Conservation (phyloP, 2,888 invertebrate species). For the Deilephila elpenor region DNA sequence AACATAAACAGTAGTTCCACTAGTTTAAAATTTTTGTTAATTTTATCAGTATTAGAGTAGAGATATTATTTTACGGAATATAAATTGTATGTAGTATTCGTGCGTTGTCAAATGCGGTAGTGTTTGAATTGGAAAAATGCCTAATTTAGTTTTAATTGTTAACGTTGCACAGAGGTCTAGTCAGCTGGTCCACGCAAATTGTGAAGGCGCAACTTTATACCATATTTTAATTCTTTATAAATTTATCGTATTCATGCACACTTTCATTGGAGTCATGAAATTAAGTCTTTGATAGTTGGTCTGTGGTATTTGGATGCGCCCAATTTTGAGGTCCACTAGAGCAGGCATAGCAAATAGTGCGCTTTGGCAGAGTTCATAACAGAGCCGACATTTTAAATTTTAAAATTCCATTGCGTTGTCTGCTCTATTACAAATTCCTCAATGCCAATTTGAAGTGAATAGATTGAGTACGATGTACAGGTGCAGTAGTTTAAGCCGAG, state of each 20-base stretch:
- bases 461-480: background rate
- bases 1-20: too few species aligned
- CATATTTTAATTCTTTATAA: background rate
- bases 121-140: background rate
- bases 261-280: too few species aligned
- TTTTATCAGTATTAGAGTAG: conserved; percentile 9
- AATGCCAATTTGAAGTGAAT: too few species aligned
- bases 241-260: background rate
- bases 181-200: background rate
- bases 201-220: background rate
- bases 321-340: too few species aligned
- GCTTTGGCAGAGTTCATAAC: too few species aligned
- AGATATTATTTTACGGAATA: background rate
- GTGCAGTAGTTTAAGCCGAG: background rate
- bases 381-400: too few species aligned
- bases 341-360: too few species aligned
- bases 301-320: background rate
- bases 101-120: background rate
- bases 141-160: background rate
- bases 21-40: background rate
- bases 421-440: too few species aligned
- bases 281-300: too few species aligned
- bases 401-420: too few species aligned
- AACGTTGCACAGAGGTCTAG: background rate
- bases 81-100: background rate